A percentile compares a stretch with the other conserved stretches of the same genome.
Evolutionary conservation across 2,888 invertebrate genomes (phyloP).

Genomic region (Hemicrepidius hirtus): DNA sequence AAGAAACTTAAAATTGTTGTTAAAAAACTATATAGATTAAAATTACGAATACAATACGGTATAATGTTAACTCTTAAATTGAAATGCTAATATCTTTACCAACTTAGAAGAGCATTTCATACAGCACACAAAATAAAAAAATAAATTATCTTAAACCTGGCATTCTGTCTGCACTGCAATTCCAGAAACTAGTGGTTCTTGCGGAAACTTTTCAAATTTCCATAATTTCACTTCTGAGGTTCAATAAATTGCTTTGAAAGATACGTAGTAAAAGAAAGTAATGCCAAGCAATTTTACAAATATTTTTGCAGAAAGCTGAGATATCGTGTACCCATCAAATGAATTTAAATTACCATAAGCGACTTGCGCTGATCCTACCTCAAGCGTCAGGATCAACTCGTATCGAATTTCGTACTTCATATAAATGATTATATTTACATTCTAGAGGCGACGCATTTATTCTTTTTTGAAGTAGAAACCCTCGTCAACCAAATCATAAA

Average conservation of each 20-base stretch:
- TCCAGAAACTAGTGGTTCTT: slow-evolving; percentile 16
- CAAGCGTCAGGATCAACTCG: slow-evolving; percentile 13
- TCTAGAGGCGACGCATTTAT: slow-evolving; percentile 30
- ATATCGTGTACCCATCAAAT: slow-evolving; percentile 26
- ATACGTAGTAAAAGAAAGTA: slow-evolving; percentile 21
- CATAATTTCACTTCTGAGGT: slow-evolving; percentile 24
- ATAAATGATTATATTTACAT: slow-evolving; percentile 38
- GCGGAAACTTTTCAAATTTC: slow-evolving; percentile 28
- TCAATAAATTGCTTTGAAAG: slow-evolving; percentile 28
- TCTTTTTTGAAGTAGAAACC: slow-evolving; percentile 36
- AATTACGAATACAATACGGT: too few relatives aligned
- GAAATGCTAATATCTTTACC: slow-evolving; percentile 3
- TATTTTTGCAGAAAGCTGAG: slow-evolving; percentile 10
- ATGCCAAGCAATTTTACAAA: slow-evolving; percentile 4
- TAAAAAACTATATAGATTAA: background rate
- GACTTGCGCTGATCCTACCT: slow-evolving; percentile 10
- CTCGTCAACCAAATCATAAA: slow-evolving; percentile 30
- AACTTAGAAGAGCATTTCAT: background rate
- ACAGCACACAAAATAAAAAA: background rate
- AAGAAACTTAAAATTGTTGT: background rate
- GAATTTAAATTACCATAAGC: slow-evolving; percentile 32
- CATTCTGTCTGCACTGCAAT: slow-evolving; percentile 19
- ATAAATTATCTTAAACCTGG: slow-evolving; percentile 6
- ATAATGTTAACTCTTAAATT: background rate
- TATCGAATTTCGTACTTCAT: slow-evolving; percentile 30